Conservation (phyloP, 2,797 vertebrate genomes). For the Tachyglossus aculeatus region DNA sequence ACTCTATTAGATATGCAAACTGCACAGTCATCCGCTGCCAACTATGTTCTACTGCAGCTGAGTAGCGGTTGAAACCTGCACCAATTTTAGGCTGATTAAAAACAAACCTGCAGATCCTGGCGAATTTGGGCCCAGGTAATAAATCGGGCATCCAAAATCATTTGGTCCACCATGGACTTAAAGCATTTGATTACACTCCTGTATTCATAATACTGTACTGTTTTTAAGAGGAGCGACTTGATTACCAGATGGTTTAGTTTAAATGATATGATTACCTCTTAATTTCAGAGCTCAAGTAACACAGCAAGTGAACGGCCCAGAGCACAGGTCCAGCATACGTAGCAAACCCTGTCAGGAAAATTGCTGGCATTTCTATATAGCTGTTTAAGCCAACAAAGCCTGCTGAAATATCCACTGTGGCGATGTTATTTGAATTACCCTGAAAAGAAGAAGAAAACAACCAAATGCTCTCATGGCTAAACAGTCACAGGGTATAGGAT, state of each 20-base stretch:
- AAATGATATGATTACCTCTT: constrained; percentile 75
- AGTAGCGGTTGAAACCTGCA: too few species aligned
- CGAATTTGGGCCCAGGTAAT: too few species aligned
- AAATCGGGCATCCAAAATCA: neutral
- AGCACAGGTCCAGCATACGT: constrained; percentile 91
- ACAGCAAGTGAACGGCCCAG: constrained; percentile 90
- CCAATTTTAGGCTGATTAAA: too few species aligned
- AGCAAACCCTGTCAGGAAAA: constrained; percentile 86
- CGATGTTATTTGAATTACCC: constrained; percentile 96
- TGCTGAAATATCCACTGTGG: constrained; percentile 90
- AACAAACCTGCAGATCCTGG: too few species aligned
- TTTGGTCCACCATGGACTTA: neutral
- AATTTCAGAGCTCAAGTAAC: constrained; percentile 86
- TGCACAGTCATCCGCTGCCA: too few species aligned
- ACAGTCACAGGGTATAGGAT: too few species aligned
- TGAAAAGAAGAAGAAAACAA: constrained; percentile 61
- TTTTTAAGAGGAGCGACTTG: neutral
- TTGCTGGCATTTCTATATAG: constrained; percentile 86
- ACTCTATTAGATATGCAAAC: too few species aligned
- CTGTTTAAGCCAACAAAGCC: constrained; percentile 91
- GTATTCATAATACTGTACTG: neutral
- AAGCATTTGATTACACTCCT: neutral
- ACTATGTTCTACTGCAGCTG: too few species aligned
- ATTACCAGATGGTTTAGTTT: neutral
- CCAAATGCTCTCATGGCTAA: too few species aligned